Conservation (phyloP, 2,113 vertebrate species). For the Osmerus eperlanus region DNA sequence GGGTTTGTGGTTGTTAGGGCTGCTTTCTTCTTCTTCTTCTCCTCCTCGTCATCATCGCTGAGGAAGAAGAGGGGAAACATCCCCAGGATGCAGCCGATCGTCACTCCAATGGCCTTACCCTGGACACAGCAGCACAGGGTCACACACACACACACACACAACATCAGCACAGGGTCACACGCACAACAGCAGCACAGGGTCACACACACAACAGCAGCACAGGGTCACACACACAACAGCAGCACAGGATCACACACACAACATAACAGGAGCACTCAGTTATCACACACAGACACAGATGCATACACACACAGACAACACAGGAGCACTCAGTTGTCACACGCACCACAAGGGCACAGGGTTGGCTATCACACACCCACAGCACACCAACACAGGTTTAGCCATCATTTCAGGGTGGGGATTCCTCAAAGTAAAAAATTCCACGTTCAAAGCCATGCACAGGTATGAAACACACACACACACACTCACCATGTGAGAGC, state of each 20-base stretch:
- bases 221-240: neutral
- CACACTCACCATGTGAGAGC: constrained; percentile 82
- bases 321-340: no score
- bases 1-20: no score
- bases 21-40: constrained; percentile 43
- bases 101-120: constrained; percentile 94
- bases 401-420: no score
- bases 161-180: no score
- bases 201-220: constrained; percentile 37
- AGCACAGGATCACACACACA: no score
- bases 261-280: neutral
- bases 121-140: constrained; percentile 58
- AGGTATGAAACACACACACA: no score
- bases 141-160: no score
- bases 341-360: no score
- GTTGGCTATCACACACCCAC: no score
- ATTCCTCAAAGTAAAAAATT: no score
- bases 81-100: constrained; percentile 92
- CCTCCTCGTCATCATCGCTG: constrained; percentile 78
- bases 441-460: no score
- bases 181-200: neutral
- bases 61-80: constrained; percentile 97
- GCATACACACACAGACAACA: neutral
- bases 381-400: no score
- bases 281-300: constrained; percentile 1